Evolutionary conservation across 1,140 invertebrate genomes (phyloP), one percentile per base, ranked within the genome.

Genomic region (Glossosoma conforme): DNA sequence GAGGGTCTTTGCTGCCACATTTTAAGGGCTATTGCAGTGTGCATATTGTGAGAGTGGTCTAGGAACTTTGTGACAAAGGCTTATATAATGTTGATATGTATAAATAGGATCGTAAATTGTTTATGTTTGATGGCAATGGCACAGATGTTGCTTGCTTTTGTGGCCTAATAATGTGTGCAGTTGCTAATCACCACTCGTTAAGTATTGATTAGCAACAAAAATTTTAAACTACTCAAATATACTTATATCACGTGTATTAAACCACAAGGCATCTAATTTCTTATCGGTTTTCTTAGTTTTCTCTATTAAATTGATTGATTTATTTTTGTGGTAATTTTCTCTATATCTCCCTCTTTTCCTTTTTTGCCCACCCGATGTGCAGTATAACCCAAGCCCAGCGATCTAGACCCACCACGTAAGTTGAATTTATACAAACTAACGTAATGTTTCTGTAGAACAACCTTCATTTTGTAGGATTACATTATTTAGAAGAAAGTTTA

Each of bases 401-500:
- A 51, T 75, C 72, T 69, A 70, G 70, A 62, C 72, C 70, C 37
- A 75, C 72, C 44, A 73, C 72, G 72, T 75, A 62, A 75, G 72
- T 75, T 73, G 17, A 44, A 13, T n/a, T 41, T 18, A 8, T 8
- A 8, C n/a, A 28, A 28, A 8, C 6, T 28, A 8, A 28, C 6
- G 6, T 28, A 28, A 28, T 8, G 6, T 28, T 6, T n/a, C n/a
- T n/a, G 25, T 8, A n/a, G 6, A 28, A n/a, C 25, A 28, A n/a
- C 6, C 25, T 8, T 6, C 25, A n/a, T 6, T 6, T 28, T 8
- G 25, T n/a, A 28, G 25, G 25, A 6, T 28, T 6, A n/a, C 25
- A 28, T 6, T 6, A 6, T 8, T 6, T n/a, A 28, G 25, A n/a
- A 6, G 6, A n/a, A 6, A 28, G 25, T 6, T n/a, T 28, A 28